A percentile compares a stretch with the other conserved stretches of the same genome.
Evolutionary conservation across 2,888 invertebrate species (phyloP).

Genomic region (Thecocarcelia acutangulata): DNA sequence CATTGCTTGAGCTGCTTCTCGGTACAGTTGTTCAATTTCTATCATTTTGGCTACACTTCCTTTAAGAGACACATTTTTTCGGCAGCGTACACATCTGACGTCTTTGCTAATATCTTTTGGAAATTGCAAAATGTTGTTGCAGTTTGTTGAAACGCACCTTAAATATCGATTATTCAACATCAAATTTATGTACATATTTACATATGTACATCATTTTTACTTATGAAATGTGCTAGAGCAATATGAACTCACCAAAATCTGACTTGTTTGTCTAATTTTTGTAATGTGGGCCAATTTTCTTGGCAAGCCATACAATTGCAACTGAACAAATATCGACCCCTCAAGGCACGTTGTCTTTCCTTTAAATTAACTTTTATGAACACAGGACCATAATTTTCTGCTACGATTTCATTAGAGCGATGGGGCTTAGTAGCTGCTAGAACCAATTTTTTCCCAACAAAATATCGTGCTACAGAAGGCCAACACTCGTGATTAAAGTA

Average conservation of each 20-base stretch:
- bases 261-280: conserved; percentile 83
- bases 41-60: conserved; percentile 81
- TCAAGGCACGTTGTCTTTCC: conserved; percentile 85
- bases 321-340: conserved; percentile 89
- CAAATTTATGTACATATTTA: not conserved
- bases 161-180: conserved; percentile 17
- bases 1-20: conserved; percentile 81
- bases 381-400: conserved; percentile 92
- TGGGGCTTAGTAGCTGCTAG: conserved; percentile 86
- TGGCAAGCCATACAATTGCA: conserved; percentile 88
- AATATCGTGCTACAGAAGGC: conserved; percentile 89
- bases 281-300: conserved; percentile 88
- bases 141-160: conserved; percentile 83
- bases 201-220: not conserved
- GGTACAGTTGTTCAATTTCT: conserved; percentile 82
- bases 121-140: conserved; percentile 82
- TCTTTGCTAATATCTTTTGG: conserved; percentile 81
- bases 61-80: conserved; percentile 82
- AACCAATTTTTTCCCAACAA: conserved; percentile 88
- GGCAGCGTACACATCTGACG: conserved; percentile 83
- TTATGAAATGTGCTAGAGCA: too few relatives aligned
- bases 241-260: conserved; percentile 75
- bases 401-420: conserved; percentile 85
- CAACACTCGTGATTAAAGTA: conserved; percentile 93
- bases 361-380: conserved; percentile 84